Conservation (phyloP, 2,888 invertebrate genomes). For the Phasia obesa region DNA sequence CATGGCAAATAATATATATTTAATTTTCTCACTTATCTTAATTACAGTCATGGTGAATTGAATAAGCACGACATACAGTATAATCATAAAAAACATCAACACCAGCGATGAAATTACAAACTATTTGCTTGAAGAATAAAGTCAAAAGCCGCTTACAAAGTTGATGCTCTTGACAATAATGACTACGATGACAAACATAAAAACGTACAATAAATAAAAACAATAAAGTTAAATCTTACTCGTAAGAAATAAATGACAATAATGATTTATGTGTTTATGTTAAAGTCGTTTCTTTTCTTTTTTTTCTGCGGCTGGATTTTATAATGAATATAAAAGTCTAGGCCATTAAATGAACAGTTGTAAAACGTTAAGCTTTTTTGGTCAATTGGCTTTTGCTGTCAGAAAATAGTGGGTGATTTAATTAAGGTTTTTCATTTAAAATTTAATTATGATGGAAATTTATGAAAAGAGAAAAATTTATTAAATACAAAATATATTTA, state of each 20-base stretch:
- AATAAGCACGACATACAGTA: neutral
- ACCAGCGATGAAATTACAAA: too few relatives aligned
- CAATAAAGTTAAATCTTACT: neutral
- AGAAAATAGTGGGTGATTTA: neutral
- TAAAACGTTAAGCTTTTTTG: slow-evolving; percentile 34
- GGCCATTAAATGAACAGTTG: slow-evolving; percentile 46
- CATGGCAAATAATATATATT: too few relatives aligned
- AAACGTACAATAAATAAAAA: slow-evolving; percentile 11
- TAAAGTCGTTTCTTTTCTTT: slow-evolving; percentile 15
- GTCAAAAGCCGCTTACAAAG: neutral
- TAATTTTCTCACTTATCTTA: too few relatives aligned
- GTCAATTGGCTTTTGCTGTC: slow-evolving; percentile 31
- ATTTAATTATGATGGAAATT: too few relatives aligned
- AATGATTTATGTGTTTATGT: slow-evolving; percentile 45
- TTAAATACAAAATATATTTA: too few relatives aligned
- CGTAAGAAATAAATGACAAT: slow-evolving; percentile 31
- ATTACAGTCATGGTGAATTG: neutral
- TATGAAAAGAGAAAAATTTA: too few relatives aligned
- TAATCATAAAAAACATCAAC: too few relatives aligned
- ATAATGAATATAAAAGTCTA: slow-evolving; percentile 38
- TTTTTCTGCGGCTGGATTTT: slow-evolving; percentile 33
- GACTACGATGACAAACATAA: neutral
- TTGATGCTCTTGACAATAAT: slow-evolving; percentile 25
- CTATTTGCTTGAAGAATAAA: neutral
- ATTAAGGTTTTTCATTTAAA: too few relatives aligned